These are phyloP conservation scores for Catharus bicknelli DNA, from an alignment of 2,113 vertebrate genomes.

Conservation along the genomic window DNA sequence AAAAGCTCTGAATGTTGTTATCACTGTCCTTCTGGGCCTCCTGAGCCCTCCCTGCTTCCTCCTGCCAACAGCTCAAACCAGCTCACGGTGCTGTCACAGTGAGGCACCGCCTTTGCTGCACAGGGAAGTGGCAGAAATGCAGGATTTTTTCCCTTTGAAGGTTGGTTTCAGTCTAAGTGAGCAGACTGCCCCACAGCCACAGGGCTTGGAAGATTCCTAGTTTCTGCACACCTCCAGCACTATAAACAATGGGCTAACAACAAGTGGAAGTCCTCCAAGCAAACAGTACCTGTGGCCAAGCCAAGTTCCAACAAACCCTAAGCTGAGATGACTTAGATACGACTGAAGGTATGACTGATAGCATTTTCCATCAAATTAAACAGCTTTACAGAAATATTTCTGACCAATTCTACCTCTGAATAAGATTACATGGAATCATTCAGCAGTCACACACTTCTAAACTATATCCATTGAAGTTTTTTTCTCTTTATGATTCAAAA, in stretches of 20 bases:
- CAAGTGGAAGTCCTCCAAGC: neutral
- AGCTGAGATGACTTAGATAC: neutral
- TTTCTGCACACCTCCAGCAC: neutral
- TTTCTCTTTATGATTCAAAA: slow-evolving; percentile 16
- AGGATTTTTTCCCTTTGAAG: neutral
- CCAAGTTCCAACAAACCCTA: neutral
- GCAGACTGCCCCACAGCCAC: neutral
- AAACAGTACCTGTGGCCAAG: neutral
- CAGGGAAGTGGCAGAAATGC: neutral
- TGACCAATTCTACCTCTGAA: neutral
- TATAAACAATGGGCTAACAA: neutral
- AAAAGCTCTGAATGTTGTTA: slow-evolving; percentile 27
- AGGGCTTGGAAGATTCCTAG: neutral
- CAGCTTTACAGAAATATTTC: neutral
- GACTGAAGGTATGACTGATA: neutral
- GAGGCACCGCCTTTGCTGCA: neutral
- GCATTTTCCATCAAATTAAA: slow-evolving; percentile 11
- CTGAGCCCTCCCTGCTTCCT: slow-evolving; percentile 36
- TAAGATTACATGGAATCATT: neutral
- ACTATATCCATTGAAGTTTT: neutral
- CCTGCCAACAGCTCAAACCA: slow-evolving; percentile 28
- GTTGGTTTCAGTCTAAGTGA: neutral
- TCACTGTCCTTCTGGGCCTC: slow-evolving; percentile 37
- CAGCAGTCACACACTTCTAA: neutral
- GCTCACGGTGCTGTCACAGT: neutral